Conservation (phyloP, 2,113 vertebrate genomes). For the Takifugu bimaculatus region DNA sequence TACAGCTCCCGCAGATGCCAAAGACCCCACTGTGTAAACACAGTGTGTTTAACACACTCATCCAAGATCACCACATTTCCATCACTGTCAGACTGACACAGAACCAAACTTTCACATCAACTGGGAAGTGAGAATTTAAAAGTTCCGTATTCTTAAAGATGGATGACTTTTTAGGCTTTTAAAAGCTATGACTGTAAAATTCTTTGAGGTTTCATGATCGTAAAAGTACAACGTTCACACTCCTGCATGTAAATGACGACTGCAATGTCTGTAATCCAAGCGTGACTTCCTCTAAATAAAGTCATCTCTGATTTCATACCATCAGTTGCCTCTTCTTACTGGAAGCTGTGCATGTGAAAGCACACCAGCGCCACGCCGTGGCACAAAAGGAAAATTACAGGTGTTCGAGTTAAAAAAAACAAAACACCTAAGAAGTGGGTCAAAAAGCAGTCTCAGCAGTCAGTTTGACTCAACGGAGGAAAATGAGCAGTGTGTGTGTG, state of each 20-base stretch:
- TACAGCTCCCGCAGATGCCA: slow-evolving; percentile 2
- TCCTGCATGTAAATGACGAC: too few relatives aligned
- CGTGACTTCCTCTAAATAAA: too few relatives aligned
- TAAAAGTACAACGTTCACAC: too few relatives aligned
- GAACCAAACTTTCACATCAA: too few relatives aligned
- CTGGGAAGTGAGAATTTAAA: too few relatives aligned
- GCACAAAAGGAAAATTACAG: slow-evolving; percentile 15
- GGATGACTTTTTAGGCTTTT: too few relatives aligned
- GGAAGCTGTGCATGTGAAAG: not conserved
- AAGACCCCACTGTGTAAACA: not conserved
- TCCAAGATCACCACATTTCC: slow-evolving; percentile 21
- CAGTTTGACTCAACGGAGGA: not conserved
- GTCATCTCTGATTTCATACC: too few relatives aligned
- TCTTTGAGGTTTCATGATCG: too few relatives aligned
- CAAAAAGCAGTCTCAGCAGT: not conserved
- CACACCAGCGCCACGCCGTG: slow-evolving; percentile 11
- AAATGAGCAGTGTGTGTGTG: not conserved
- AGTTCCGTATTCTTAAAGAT: too few relatives aligned
- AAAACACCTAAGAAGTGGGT: not conserved
- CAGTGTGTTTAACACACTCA: slow-evolving; percentile 45
- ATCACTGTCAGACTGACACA: not conserved
- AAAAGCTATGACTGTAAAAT: too few relatives aligned
- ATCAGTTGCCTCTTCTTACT: too few relatives aligned
- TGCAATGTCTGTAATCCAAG: too few relatives aligned
- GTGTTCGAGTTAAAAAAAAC: rapidly evolving